These are phyloP conservation scores for Leptinotarsa lineolata DNA, from an alignment of 1,140 invertebrate genomes.

Conservation along the genomic window DNA sequence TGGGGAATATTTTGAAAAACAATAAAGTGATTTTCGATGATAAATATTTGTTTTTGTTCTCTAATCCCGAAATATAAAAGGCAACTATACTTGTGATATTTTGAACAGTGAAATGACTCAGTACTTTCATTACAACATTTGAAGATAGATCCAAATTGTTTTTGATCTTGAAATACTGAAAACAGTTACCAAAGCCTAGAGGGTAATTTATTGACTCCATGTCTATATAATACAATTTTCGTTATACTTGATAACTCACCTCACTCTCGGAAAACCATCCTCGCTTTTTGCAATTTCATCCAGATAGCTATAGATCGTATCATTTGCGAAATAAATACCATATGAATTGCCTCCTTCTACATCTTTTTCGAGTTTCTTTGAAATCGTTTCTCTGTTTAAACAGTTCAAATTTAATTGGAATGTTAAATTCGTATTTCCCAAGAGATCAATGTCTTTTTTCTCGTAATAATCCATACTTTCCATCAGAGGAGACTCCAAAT, in stretches of 20 bases:
- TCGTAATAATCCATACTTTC: slow-evolving; percentile 23
- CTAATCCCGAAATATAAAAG: too few relatives aligned
- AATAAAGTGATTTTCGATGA: too few relatives aligned
- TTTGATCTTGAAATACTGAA: too few relatives aligned
- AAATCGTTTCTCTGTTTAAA: neutral
- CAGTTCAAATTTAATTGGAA: slow-evolving; percentile 20
- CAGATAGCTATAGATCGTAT: neutral
- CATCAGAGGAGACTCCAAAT: neutral
- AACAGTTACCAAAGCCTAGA: too few relatives aligned
- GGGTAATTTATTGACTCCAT: too few relatives aligned
- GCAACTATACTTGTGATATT: too few relatives aligned
- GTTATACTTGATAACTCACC: slow-evolving; percentile 44
- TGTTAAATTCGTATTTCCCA: slow-evolving; percentile 26
- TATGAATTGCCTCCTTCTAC: slow-evolving; percentile 26
- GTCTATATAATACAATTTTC: neutral
- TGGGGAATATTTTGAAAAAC: too few relatives aligned
- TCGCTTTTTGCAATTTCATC: slow-evolving; percentile 56
- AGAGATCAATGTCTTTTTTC: slow-evolving; percentile 27
- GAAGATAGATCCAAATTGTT: too few relatives aligned
- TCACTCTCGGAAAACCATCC: slow-evolving; percentile 55
- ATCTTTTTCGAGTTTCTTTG: neutral
- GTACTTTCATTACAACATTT: too few relatives aligned
- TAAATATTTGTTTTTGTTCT: too few relatives aligned
- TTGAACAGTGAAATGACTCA: too few relatives aligned
- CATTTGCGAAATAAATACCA: slow-evolving; percentile 29